Evolutionary conservation across 2,888 invertebrate genomes (phyloP).

Genomic region (Drosophila limbata): DNA sequence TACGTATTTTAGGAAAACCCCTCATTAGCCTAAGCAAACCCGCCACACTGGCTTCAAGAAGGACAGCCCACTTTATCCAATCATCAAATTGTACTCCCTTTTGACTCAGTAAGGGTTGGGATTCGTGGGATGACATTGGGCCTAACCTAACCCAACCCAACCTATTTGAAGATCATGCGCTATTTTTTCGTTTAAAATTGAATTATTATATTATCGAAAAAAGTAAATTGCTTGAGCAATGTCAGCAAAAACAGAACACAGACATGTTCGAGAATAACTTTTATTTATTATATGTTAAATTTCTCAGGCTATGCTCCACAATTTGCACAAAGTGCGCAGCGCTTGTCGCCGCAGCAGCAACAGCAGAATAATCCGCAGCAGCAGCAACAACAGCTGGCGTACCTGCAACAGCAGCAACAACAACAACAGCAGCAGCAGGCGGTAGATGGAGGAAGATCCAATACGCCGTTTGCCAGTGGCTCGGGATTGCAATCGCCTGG

Average conservation of each 20-base stretch:
- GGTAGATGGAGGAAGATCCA: slow-evolving; percentile 63
- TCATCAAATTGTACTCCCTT: no score
- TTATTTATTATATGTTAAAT: background rate
- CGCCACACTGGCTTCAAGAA: no score
- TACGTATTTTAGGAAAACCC: no score
- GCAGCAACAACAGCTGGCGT: slow-evolving; percentile 55
- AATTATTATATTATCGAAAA: no score
- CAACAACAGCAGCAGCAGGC: slow-evolving; percentile 76
- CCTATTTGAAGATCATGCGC: no score
- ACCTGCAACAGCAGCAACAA: slow-evolving; percentile 71
- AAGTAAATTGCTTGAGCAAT: no score
- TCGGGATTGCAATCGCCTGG: slow-evolving; percentile 84
- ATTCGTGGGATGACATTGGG: no score
- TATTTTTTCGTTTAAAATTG: no score
- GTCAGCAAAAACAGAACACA: background rate
- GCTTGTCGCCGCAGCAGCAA: slow-evolving; percentile 84
- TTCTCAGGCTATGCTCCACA: slow-evolving; percentile 81
- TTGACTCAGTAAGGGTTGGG: no score
- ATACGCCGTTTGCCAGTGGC: slow-evolving; percentile 69
- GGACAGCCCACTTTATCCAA: no score
- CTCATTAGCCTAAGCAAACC: no score
- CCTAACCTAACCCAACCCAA: no score
- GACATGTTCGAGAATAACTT: background rate
- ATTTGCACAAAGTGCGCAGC: slow-evolving; percentile 83
- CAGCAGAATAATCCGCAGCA: slow-evolving; percentile 72